Evolutionary conservation across 1,140 invertebrate species (phyloP).

Genomic region (Drosophila subpulchrella): DNA sequence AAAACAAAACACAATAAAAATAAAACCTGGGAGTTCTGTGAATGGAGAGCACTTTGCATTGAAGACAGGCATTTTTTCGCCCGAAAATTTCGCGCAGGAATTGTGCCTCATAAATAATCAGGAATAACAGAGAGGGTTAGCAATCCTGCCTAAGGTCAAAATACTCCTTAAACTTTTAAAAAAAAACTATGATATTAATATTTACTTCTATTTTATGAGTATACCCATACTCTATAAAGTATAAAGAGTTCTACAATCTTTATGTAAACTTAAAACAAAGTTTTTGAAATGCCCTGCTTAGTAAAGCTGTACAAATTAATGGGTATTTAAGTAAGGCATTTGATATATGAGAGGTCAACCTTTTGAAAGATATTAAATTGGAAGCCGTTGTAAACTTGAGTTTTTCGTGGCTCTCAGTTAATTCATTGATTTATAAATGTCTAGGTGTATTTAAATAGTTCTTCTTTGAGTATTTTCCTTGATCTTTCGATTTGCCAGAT

Average conservation of each 20-base stretch:
- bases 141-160: not conserved
- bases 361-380: not conserved
- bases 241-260: too few species aligned
- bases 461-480: not conserved
- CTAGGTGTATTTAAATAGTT: not conserved
- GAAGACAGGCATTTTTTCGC: conserved; percentile 34
- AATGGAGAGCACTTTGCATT: conserved; percentile 82
- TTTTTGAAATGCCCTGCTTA: too few species aligned
- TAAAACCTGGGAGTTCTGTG: conserved; percentile 61
- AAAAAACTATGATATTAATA: not conserved
- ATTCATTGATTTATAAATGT: not conserved
- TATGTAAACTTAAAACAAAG: too few species aligned
- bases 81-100: conserved; percentile 11
- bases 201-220: not conserved
- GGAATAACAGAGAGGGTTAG: not conserved
- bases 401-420: not conserved
- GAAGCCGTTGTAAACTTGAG: not conserved
- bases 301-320: not conserved
- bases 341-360: not conserved
- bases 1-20: conserved; percentile 27
- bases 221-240: too few species aligned
- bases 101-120: conserved; percentile 10
- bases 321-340: not conserved
- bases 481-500: not conserved
- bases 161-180: not conserved